These are phyloP conservation scores for Petrosia ficiformis DNA, from an alignment of 37 sponge, comb jelly and placozoan species.

Conservation along the genomic window DNA sequence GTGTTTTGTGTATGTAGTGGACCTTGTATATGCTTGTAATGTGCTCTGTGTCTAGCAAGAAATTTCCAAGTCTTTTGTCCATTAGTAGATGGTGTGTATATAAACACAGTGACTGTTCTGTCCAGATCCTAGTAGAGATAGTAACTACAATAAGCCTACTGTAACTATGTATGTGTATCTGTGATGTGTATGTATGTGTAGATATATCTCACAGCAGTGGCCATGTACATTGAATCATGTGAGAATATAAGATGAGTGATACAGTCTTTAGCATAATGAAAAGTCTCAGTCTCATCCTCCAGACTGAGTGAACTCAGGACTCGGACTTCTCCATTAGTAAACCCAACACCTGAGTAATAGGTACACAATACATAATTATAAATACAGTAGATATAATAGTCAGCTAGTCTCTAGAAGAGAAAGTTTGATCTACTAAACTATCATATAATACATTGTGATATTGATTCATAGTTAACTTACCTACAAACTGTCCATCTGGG, in stretches of 20 bases:
- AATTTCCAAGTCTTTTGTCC: slow-evolving; percentile 55
- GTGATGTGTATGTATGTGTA: too few species aligned
- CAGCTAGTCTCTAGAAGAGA: too few species aligned
- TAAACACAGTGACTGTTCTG: slow-evolving; percentile 74
- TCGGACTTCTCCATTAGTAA: slow-evolving; percentile 72
- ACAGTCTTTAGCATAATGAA: slow-evolving; percentile 75
- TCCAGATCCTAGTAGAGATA: slow-evolving; percentile 67
- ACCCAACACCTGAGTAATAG: slow-evolving; percentile 95
- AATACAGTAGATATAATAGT: too few species aligned
- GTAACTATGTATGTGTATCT: too few species aligned
- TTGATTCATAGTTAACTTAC: slow-evolving; percentile 18
- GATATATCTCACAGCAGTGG: slow-evolving; percentile 96
- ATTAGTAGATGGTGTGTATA: not conserved
- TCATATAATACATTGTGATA: not conserved
- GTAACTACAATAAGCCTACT: not conserved
- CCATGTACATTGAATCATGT: slow-evolving; percentile 85
- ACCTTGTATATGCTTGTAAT: slow-evolving; percentile 88
- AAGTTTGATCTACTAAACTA: too few species aligned
- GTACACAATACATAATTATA: too few species aligned
- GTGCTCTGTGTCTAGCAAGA: slow-evolving; percentile 82
- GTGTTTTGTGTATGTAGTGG: too few species aligned
- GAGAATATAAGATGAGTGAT: slow-evolving; percentile 92
- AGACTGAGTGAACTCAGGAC: slow-evolving; percentile 81
- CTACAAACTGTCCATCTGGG: slow-evolving; percentile 60
- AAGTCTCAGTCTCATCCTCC: slow-evolving; percentile 56